These are phyloP conservation scores for Champsocephalus esox DNA, from an alignment of 2,797 vertebrate genomes.

Conservation along the genomic window DNA sequence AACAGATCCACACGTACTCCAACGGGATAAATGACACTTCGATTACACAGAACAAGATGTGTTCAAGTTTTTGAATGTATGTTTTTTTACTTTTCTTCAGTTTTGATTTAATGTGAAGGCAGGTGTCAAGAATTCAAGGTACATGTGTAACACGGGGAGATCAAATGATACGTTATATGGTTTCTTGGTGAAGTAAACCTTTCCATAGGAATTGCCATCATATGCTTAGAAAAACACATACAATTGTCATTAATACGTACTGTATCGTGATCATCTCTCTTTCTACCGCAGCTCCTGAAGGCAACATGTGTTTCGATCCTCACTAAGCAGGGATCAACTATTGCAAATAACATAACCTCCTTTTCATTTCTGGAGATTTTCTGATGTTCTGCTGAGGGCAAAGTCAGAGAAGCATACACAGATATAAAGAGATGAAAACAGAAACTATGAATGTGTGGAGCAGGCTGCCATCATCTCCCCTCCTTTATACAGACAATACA, in stretches of 20 bases:
- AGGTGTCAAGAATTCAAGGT: background rate
- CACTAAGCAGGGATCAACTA: background rate
- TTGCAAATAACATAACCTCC: conserved; percentile 7
- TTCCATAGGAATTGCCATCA: background rate
- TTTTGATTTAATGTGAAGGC: background rate
- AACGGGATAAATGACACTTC: no score
- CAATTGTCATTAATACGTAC: background rate
- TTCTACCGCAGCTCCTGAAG: conserved; percentile 14
- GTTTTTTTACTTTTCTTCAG: no score
- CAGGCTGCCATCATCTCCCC: conserved; percentile 1
- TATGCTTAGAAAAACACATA: background rate
- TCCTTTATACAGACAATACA: conserved; percentile 19
- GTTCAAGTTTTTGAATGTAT: no score
- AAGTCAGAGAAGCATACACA: conserved; percentile 2
- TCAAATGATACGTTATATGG: background rate
- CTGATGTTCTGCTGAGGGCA: conserved; percentile 21
- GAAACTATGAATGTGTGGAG: conserved; percentile 28
- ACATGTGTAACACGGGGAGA: background rate
- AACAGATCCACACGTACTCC: no score
- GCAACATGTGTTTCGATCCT: conserved; percentile 7
- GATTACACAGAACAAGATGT: no score
- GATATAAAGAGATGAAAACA: conserved; percentile 11
- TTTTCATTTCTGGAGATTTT: conserved; percentile 34
- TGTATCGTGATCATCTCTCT: background rate
- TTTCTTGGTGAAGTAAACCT: background rate